These are phyloP conservation scores for Chaunax sp. DNA, from an alignment of 2,797 vertebrate species.

Conservation along the genomic window DNA sequence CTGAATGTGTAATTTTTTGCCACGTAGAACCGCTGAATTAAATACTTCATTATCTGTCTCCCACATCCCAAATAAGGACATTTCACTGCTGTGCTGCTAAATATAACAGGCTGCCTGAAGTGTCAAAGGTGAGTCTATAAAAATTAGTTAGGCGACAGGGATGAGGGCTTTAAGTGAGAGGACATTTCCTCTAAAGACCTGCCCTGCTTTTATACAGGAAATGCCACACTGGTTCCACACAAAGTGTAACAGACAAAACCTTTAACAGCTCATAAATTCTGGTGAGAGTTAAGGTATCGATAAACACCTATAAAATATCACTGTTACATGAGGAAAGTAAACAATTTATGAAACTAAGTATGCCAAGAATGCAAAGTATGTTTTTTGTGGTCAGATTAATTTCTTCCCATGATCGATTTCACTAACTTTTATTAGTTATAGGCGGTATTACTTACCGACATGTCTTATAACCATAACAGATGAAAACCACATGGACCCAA, in stretches of 20 bases:
- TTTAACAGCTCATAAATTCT: conserved; percentile 78
- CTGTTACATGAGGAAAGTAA: conserved; percentile 32
- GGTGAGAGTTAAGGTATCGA: conserved; percentile 57
- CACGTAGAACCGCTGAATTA: conserved; percentile 16
- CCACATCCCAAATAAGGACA: conserved; percentile 58
- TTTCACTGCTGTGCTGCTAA: conserved; percentile 50
- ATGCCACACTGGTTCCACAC: conserved; percentile 81
- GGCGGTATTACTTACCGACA: conserved; percentile 29
- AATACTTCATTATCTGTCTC: conserved; percentile 48
- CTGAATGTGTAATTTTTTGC: conserved; percentile 27
- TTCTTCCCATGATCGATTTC: conserved; percentile 23
- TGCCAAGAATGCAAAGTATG: conserved; percentile 35
- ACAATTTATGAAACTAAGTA: conserved; percentile 46
- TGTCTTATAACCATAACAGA: conserved; percentile 52
- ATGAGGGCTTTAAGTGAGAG: conserved; percentile 67
- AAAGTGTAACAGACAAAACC: conserved; percentile 78
- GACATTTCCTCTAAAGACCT: conserved; percentile 77
- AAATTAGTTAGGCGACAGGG: conserved; percentile 77
- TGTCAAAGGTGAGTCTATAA: conserved; percentile 80
- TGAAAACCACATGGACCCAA: conserved; percentile 61
- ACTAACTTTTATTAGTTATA: conserved; percentile 30
- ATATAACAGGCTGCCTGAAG: conserved; percentile 52
- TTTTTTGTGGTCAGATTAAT: conserved; percentile 10
- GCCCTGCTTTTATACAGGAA: conserved; percentile 82
- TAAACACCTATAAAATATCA: conserved; percentile 59